Percentiles rank a stretch among this genome's conserved stretches.
Conservation (phyloP, 2,797 vertebrate species). For the Enteromius argenteus region DNA sequence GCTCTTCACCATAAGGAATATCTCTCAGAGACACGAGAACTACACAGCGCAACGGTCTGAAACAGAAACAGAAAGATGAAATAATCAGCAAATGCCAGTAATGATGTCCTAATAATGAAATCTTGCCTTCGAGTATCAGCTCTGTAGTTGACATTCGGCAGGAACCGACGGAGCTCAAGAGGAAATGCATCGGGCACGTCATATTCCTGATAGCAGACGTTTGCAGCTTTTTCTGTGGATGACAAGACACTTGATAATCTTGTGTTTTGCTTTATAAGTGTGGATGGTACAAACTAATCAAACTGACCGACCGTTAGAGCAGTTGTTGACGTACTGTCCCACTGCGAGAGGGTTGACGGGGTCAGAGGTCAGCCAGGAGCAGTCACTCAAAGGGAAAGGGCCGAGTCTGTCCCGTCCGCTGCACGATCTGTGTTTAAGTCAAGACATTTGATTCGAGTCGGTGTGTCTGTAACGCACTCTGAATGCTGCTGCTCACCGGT, state of each 20-base stretch:
- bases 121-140: conserved; percentile 74
- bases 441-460: not conserved
- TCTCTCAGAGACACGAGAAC: conserved; percentile 89
- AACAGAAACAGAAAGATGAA: conserved; percentile 50
- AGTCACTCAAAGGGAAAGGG: conserved; percentile 85
- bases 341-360: conserved; percentile 87
- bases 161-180: conserved; percentile 86
- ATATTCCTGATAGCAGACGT: conserved; percentile 95
- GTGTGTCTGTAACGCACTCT: not conserved
- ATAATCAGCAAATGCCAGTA: not conserved
- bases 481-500: conserved; percentile 75
- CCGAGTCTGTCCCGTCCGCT: conserved; percentile 87
- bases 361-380: conserved; percentile 85
- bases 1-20: conserved; percentile 87
- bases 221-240: conserved; percentile 82
- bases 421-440: conserved; percentile 83
- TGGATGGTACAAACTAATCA: not conserved
- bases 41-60: conserved; percentile 85
- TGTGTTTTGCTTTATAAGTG: not conserved
- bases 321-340: conserved; percentile 96
- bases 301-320: conserved; percentile 80
- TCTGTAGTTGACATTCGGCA: conserved; percentile 90
- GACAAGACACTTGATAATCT: not conserved
- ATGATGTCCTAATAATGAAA: not conserved
- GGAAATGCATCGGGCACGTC: conserved; percentile 87